These are phyloP conservation scores for Coregonus clupeaformis DNA, from an alignment of 2,113 vertebrate genomes.

Conservation along the genomic window DNA sequence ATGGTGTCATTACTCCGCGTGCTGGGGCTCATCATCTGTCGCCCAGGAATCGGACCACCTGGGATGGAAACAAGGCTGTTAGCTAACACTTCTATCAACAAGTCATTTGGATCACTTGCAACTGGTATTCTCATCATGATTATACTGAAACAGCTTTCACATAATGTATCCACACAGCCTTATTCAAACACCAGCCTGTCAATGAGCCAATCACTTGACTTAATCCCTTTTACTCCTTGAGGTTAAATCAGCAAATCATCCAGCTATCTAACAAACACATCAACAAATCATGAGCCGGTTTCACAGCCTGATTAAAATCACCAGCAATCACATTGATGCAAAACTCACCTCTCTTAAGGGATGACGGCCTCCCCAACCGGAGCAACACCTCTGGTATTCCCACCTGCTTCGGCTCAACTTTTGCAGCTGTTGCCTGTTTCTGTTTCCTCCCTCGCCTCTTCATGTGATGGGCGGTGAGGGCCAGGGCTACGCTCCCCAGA, in stretches of 20 bases:
- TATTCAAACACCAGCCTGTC: too few species aligned
- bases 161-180: too few species aligned
- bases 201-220: too few species aligned
- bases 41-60: constrained; percentile 70
- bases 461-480: constrained; percentile 92
- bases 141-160: too few species aligned
- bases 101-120: too few species aligned
- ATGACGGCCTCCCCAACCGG: constrained; percentile 79
- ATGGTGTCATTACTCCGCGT: constrained; percentile 94
- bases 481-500: constrained; percentile 90
- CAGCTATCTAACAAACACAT: background rate
- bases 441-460: constrained; percentile 88
- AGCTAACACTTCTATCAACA: background rate
- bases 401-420: constrained; percentile 73
- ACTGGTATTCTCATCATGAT: too few species aligned
- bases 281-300: background rate
- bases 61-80: background rate
- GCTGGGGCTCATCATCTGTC: constrained; percentile 88
- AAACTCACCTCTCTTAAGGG: constrained; percentile 85
- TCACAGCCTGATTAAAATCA: background rate
- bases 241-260: too few species aligned
- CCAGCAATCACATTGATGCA: background rate
- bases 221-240: too few species aligned
- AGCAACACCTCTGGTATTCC: constrained; percentile 80
- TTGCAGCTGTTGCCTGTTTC: constrained; percentile 78